A percentile compares a stretch with the other conserved stretches of the same genome.
These are phyloP conservation scores for Bradypodion pumilum DNA, from an alignment of 2,797 vertebrate genomes.

Conservation along the genomic window DNA sequence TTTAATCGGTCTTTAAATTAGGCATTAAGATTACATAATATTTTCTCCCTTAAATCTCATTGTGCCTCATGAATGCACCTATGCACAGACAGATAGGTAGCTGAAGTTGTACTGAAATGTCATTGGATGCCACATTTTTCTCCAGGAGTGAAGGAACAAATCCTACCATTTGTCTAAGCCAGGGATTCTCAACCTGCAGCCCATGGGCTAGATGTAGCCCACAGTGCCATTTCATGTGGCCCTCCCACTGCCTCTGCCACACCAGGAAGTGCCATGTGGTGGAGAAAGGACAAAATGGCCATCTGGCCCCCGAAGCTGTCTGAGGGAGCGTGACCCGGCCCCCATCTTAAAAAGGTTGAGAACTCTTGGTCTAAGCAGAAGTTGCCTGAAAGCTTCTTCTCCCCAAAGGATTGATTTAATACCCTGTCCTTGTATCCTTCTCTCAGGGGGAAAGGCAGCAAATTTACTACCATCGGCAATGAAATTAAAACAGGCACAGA, in stretches of 20 bases:
- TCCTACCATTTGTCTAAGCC: conserved; percentile 3
- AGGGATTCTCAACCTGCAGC: no score
- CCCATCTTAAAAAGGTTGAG: no score
- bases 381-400: conserved; percentile 29
- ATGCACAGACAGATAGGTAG: not conserved
- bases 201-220: no score
- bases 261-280: no score
- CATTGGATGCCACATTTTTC: not conserved
- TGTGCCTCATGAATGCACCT: not conserved
- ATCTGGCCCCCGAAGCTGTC: no score
- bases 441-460: conserved; percentile 24
- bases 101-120: not conserved
- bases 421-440: conserved; percentile 13
- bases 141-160: conserved; percentile 1
- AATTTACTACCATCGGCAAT: not conserved
- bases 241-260: no score
- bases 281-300: no score
- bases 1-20: conserved; percentile 12
- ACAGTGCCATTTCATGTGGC: no score
- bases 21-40: not conserved
- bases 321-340: no score
- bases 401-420: conserved; percentile 46
- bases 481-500: conserved; percentile 1
- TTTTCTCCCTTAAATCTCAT: not conserved
- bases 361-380: no score